Evolutionary conservation across 2,888 invertebrate species (phyloP).

Genomic region (Xiphydria camelus): DNA sequence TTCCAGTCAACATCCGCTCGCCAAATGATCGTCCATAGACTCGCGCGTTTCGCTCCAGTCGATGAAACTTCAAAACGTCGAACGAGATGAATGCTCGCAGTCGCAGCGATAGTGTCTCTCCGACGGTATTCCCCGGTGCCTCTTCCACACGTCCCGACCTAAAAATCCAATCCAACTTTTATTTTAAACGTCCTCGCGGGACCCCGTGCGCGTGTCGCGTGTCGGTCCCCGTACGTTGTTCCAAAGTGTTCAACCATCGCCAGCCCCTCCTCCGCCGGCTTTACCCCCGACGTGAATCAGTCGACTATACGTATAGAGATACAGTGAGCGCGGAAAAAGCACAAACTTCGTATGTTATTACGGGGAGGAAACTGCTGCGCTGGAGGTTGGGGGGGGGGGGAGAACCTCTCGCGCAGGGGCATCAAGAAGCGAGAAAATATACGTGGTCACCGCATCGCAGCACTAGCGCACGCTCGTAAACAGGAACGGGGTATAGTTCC

Average conservation of each 20-base stretch:
- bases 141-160: slow-evolving; percentile 24
- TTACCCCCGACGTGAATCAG: slow-evolving; percentile 34
- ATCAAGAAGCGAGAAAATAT: slow-evolving; percentile 41
- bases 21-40: no score
- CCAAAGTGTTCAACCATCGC: slow-evolving; percentile 21
- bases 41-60: no score
- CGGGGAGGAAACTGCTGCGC: slow-evolving; percentile 33
- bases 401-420: slow-evolving; percentile 35
- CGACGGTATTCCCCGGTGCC: slow-evolving; percentile 16
- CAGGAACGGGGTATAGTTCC: no score
- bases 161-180: slow-evolving; percentile 35
- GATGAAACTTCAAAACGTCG: no score
- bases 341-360: slow-evolving; percentile 36
- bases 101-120: no score
- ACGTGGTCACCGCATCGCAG: slow-evolving; percentile 25
- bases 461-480: slow-evolving; percentile 31
- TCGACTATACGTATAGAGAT: slow-evolving; percentile 31
- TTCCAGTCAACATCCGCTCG: no score
- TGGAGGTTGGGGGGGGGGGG: slow-evolving; percentile 33
- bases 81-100: no score
- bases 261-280: slow-evolving; percentile 14
- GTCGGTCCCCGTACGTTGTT: slow-evolving; percentile 19
- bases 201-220: slow-evolving; percentile 5
- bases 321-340: slow-evolving; percentile 28
- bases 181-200: slow-evolving; percentile 25